Evolutionary conservation across 2,888 invertebrate species (phyloP), one percentile per base, ranked within the genome.

Genomic region (Schrankia costaestrigalis): DNA sequence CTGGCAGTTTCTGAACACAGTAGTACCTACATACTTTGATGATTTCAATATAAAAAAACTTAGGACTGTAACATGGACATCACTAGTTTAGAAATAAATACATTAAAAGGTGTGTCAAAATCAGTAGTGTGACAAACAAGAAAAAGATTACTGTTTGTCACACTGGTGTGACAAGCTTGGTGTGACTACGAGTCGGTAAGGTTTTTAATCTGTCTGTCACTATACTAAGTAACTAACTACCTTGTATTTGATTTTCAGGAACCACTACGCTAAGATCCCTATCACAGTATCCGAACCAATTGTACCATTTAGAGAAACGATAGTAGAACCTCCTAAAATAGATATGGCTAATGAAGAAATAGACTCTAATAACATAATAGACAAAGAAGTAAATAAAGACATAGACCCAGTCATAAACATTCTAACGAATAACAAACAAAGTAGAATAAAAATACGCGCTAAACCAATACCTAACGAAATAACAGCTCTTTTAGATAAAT

Each of bases 281-380:
- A 88, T 98, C n/a, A 93, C 93, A 46, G 96, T 96, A 0, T 99
- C 99, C 0, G 93, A 95, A 63, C 99, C 99, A 0, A 98, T 99
- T 58, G 98, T 99, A 1, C 95, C 98, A 3, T 97, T 99, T 66
- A 90, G 96, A 52, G 99, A 99, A 82, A 99, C 99, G 0, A 91
- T 99, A 31, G 90, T 97, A 0, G 90, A 91, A 9, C 93, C 93
- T 10, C 95, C 94, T 0, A 94, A 91, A 63, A 78, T 93, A 2
- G 96, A 95, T 70, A 95, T 94, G 94, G 93, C 95, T 0, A 95
- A 95, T 69, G 96, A 96, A 89, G 90, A 91, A 26, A 95, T 97
- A 33, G 91, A 93, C 19, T 89, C 90, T 6, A 91, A 91, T 59
- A 86, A 80, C 29, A 60, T 52, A 5, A 32, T 84, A 31, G 85